Conservation (phyloP, 2,888 invertebrate genomes). For the Lasioglossum vierecki region DNA sequence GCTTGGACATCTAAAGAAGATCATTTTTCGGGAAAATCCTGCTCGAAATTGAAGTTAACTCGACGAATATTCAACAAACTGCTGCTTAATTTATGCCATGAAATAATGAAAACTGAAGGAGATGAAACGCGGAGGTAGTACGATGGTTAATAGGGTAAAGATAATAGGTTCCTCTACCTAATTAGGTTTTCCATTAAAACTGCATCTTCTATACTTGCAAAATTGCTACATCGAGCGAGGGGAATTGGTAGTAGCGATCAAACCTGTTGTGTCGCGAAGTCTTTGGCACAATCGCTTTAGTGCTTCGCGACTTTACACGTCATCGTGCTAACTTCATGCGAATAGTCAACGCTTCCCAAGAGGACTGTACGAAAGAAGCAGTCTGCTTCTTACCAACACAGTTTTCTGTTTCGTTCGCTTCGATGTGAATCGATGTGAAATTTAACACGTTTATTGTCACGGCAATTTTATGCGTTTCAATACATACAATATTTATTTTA, state of each 20-base stretch:
- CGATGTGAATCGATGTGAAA: too few relatives aligned
- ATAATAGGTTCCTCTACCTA: constrained; percentile 36
- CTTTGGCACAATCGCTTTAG: background rate
- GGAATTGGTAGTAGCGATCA: background rate
- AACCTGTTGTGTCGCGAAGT: background rate
- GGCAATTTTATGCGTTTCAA: too few relatives aligned
- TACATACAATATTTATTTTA: too few relatives aligned
- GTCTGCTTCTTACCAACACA: background rate
- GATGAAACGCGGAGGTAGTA: constrained; percentile 24
- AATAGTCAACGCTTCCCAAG: background rate
- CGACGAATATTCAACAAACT: constrained; percentile 8
- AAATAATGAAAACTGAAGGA: constrained; percentile 29
- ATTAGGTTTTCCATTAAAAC: constrained; percentile 36
- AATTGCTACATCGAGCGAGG: constrained; percentile 1
- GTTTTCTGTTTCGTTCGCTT: too few relatives aligned
- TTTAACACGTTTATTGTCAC: too few relatives aligned
- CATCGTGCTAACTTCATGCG: background rate
- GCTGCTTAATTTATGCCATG: constrained; percentile 31
- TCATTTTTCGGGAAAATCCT: constrained; percentile 1
- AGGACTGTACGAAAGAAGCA: background rate
- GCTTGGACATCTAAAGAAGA: background rate
- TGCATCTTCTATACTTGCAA: constrained; percentile 13
- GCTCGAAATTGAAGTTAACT: constrained; percentile 13
- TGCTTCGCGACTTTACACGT: background rate
- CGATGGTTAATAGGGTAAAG: constrained; percentile 32